Base-by-base conservation (phyloP, 2,888 invertebrate genomes). In the Yponomeuta evonymella region DNA sequence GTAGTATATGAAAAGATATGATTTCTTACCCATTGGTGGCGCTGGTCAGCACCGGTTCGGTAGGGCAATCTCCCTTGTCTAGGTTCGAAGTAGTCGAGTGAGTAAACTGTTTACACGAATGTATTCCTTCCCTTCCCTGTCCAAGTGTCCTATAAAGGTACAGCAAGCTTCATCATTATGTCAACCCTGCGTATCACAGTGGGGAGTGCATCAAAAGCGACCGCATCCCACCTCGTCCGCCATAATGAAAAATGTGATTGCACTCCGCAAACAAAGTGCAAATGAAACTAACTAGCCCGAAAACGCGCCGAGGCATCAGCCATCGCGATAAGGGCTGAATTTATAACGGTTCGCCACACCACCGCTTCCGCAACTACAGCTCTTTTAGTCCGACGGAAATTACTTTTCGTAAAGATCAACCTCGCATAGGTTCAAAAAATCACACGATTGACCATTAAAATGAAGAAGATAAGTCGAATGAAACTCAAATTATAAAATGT, bases 231-330 rank as follows among this genome's bases (percentile, higher is more conserved):
- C 51, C 51, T 15, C 51, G 51, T 58, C 51, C 51, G 51, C 51
- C 51, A 58, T 58, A 15, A 15, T 58, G 51, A 58, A 58, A 58
- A 58, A 58, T 58, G 51, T 58, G 48, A 67, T 67, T 67, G 67
- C 67, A 58, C 51, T 58, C 5, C 15, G 51, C 51, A 43, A 67
- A 67, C 67, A 67, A 67, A 67, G 67, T 67, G 67, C 67, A 67
- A 43, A 43, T 43, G 67, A 33, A 43, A 15, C 48, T 43, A 65
- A 67, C 67, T 67, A 67, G n/a, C 67, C 36, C 67, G 67, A 67
- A 67, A 43, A 48, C 48, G 23, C 67, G 43, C 36, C 48, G 67
- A 67, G 67, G 43, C 67, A 43, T n/a, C 67, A 48, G 51, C 51
- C 67, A 67, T 67, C 48, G 48, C 43, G 67, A 67, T 67, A 67